Evolutionary conservation across 2,888 invertebrate species (phyloP).

Genomic region (Eustalomyia histrio): DNA sequence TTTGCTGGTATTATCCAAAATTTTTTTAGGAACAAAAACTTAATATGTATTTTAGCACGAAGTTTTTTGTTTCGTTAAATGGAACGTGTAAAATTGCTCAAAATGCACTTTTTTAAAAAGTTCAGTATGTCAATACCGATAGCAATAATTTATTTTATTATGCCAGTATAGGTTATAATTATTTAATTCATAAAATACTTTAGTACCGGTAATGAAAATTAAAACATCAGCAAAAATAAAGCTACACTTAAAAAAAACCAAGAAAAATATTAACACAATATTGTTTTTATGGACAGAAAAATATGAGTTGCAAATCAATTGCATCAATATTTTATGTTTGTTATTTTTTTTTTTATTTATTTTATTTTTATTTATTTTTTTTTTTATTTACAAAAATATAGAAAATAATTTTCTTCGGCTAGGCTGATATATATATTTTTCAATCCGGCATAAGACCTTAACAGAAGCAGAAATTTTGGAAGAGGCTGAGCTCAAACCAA

Average conservation of each 20-base stretch:
- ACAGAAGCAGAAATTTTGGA: too few relatives aligned
- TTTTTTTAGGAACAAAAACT: not conserved
- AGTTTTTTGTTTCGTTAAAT: conserved; percentile 10
- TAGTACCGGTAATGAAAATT: not conserved
- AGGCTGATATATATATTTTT: too few relatives aligned
- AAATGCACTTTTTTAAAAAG: conserved; percentile 17
- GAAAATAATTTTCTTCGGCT: too few relatives aligned
- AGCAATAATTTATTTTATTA: conserved; percentile 2
- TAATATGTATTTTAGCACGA: not conserved
- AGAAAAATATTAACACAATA: too few relatives aligned
- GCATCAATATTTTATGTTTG: too few relatives aligned
- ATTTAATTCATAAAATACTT: not conserved
- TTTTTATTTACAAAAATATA: too few relatives aligned
- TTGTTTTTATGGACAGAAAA: too few relatives aligned
- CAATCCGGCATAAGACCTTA: too few relatives aligned
- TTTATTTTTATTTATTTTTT: too few relatives aligned
- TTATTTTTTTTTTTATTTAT: too few relatives aligned
- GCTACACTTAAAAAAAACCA: not conserved
- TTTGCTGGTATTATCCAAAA: not conserved
- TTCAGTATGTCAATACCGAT: conserved; percentile 38
- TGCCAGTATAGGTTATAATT: not conserved
- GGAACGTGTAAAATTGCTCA: not conserved
- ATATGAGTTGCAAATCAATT: too few relatives aligned
- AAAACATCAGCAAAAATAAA: not conserved
- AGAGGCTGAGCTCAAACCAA: too few relatives aligned